phyloP scores from a whole-genome alignment of 2,888 invertebrate genomes.

The Tetragonula carbonaria region DNA sequence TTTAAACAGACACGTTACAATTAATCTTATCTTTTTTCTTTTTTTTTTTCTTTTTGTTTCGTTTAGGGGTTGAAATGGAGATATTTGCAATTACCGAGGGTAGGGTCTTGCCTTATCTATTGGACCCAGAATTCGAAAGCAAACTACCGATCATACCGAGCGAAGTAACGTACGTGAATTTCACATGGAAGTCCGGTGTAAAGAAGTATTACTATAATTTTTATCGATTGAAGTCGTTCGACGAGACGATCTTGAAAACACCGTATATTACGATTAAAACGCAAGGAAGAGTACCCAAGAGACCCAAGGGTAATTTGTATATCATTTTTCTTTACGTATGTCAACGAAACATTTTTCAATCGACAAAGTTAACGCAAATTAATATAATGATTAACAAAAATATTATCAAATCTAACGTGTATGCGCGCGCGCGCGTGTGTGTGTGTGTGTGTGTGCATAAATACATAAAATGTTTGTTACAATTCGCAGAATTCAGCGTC shows the following conservation, averaged over 20 bases:
- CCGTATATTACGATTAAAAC: constrained; percentile 95
- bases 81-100: constrained; percentile 96
- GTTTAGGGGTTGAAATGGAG: constrained; percentile 91
- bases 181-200: constrained; percentile 94
- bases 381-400: no score
- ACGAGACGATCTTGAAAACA: constrained; percentile 92
- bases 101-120: constrained; percentile 92
- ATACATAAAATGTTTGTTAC: constrained; percentile 2
- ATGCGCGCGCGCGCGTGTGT: no score
- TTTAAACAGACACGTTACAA: not conserved
- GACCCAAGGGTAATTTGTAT: constrained; percentile 89
- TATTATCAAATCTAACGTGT: not conserved
- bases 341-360: not conserved
- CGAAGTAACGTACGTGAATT: constrained; percentile 95
- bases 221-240: constrained; percentile 92
- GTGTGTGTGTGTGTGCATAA: no score
- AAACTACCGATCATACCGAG: constrained; percentile 96
- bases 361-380: not conserved
- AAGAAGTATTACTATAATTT: constrained; percentile 95
- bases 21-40: not conserved
- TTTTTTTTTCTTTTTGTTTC: constrained; percentile 1
- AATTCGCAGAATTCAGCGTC: constrained; percentile 92
- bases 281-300: constrained; percentile 93
- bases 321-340: not conserved
- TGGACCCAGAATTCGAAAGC: constrained; percentile 95